Evolutionary conservation across 1,140 invertebrate species (phyloP), one percentile per base, ranked within the genome.

Genomic region (Contarinia nasturtii): DNA sequence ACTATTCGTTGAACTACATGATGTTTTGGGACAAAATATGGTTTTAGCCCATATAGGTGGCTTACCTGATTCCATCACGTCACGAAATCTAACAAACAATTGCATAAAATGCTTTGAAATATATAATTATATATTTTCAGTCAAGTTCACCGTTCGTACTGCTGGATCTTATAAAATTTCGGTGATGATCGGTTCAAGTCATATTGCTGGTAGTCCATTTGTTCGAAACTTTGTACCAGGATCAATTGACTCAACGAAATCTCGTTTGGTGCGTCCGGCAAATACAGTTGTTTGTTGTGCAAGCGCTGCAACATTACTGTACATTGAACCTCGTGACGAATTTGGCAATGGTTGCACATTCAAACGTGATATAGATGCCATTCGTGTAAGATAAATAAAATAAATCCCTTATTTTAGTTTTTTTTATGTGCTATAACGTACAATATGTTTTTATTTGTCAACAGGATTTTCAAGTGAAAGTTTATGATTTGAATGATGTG

Each of bases 161-260:
- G 83, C 89, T 11, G 89, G 89, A 37, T 75, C 83, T 55, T 94
- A 95, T 67, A 75, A 76, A 52, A 86, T 95, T 48, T 79, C 81
- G 18, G 76, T 92, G 44, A 74, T 86, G 61, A 80, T 92, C 49
- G 83, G 67, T 18, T 68, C 63, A 49, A 70, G 65, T 50, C 70
- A 70, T 52, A 70, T 75, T 11, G 65, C 68, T 10, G 75, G 75
- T 37, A 75, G 73, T 34, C 76, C 76, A n/a, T 78, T 75, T 58
- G 59, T 67, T 45, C 71, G 71, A 53, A 70, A 63, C 52, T 79
- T 76, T 58, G 58, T 70, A 57, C 67, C 71, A 67, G 86, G 86
- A 40, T 73, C 77, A 14, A 82, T 86, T 38, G 85, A 88, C 69
- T 81, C 87, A 19, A 74, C 79, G 53, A 80, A 87, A 56, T 89